A percentile compares a stretch with the other conserved stretches of the same genome.
Evolutionary conservation across 2,888 invertebrate species (phyloP).

Genomic region (Drosophila barbarae): DNA sequence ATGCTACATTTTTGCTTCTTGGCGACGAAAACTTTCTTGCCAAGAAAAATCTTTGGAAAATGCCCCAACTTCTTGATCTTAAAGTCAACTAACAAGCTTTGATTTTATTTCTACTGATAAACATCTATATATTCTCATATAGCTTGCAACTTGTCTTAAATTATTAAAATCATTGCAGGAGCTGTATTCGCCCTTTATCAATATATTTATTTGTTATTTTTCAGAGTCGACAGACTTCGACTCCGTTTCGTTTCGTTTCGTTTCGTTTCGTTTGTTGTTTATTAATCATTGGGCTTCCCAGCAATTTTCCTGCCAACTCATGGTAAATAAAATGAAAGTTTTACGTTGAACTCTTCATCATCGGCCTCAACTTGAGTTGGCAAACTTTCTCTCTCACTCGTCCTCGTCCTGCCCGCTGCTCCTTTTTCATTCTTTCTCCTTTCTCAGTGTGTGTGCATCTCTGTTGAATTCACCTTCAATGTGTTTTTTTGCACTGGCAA

Average conservation of each 20-base stretch:
- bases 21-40: neutral
- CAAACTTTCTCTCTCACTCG: constrained; percentile 53
- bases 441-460: constrained; percentile 12
- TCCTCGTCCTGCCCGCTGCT: constrained; percentile 2
- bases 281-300: constrained; percentile 38
- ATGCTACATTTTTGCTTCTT: neutral
- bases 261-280: constrained; percentile 32
- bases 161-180: neutral
- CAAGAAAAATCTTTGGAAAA: neutral
- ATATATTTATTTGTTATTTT: constrained; percentile 10
- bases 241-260: constrained; percentile 5
- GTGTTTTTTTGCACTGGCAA: neutral
- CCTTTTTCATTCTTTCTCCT: constrained; percentile 41
- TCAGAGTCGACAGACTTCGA: neutral
- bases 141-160: neutral
- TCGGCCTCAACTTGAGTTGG: constrained; percentile 61
- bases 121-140: neutral
- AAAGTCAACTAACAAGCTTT: neutral
- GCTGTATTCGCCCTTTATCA: constrained; percentile 10
- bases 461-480: constrained; percentile 12
- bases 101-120: neutral
- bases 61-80: neutral
- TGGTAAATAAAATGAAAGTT: constrained; percentile 69
- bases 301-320: constrained; percentile 51
- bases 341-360: constrained; percentile 36